Percentiles rank a stretch among this genome's conserved stretches.
Evolutionary conservation across 2,797 vertebrate genomes (phyloP).

Genomic region (Tadarida brasiliensis): DNA sequence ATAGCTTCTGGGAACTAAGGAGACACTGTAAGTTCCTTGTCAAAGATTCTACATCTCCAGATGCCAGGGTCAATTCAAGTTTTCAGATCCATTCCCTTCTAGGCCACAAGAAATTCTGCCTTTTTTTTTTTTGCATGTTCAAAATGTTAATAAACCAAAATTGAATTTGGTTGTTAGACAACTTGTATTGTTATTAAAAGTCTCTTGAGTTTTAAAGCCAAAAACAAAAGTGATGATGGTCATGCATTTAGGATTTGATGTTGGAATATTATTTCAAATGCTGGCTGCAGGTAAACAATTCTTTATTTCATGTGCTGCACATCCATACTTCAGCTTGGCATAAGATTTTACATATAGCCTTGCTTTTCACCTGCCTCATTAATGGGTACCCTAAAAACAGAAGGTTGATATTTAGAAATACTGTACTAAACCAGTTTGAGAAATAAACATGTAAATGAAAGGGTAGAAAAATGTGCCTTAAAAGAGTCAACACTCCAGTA

Average conservation of each 20-base stretch:
- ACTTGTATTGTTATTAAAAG: slow-evolving; percentile 46
- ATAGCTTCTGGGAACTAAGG: slow-evolving; percentile 9
- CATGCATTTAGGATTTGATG: slow-evolving; percentile 10
- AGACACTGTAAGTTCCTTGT: background rate
- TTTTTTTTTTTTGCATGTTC: background rate
- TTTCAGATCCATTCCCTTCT: slow-evolving; percentile 26
- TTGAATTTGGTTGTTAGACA: background rate
- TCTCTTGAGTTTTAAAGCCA: slow-evolving; percentile 56
- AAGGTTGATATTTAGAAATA: slow-evolving; percentile 49
- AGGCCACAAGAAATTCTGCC: background rate
- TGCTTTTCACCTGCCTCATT: slow-evolving; percentile 40
- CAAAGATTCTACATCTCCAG: background rate
- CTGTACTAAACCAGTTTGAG: background rate
- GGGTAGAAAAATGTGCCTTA: background rate
- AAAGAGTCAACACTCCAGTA: background rate
- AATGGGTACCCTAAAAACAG: slow-evolving; percentile 22
- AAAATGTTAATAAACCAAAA: slow-evolving; percentile 54
- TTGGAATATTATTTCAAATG: slow-evolving; percentile 55
- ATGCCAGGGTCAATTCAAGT: background rate
- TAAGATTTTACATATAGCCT: slow-evolving; percentile 19
- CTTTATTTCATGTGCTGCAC: background rate
- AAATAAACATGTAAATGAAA: slow-evolving; percentile 41
- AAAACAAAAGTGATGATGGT: slow-evolving; percentile 31
- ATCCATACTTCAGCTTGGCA: background rate
- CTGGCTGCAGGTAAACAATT: background rate